These are phyloP conservation scores for Dendrophyllia cribrosa DNA, from an alignment of 64 coral and sea anemone species.

Conservation along the genomic window DNA sequence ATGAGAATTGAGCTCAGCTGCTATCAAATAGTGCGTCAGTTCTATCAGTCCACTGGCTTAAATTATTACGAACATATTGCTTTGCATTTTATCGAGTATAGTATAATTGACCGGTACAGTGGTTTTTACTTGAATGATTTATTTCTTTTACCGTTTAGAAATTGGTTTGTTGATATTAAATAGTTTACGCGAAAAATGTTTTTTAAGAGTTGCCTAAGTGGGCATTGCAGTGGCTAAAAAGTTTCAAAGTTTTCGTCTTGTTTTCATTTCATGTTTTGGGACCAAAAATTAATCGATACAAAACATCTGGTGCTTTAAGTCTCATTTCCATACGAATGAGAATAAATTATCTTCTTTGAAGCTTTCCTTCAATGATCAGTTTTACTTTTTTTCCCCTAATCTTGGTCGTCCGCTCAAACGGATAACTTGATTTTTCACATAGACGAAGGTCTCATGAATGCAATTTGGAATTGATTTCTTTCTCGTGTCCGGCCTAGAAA, in stretches of 20 bases:
- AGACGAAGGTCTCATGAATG: too few relatives aligned
- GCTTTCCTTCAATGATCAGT: background rate
- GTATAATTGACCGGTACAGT: background rate
- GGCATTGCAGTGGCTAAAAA: too few relatives aligned
- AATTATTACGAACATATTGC: background rate
- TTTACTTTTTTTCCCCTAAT: background rate
- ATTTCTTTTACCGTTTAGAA: too few relatives aligned
- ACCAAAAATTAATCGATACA: background rate
- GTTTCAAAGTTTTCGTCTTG: too few relatives aligned
- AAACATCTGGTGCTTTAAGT: background rate
- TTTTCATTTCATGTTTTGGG: background rate
- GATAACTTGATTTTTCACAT: too few relatives aligned
- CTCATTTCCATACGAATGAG: conserved; percentile 13
- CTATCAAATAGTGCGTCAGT: background rate
- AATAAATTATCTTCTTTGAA: background rate
- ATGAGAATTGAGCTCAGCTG: conserved; percentile 10
- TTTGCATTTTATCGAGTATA: background rate
- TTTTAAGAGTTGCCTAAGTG: too few relatives aligned
- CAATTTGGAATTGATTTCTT: background rate
- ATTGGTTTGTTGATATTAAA: too few relatives aligned
- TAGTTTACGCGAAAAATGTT: too few relatives aligned
- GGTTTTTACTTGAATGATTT: background rate
- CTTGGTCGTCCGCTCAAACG: too few relatives aligned
- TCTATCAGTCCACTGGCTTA: background rate
- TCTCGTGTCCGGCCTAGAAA: background rate